These are phyloP conservation scores for Rissa tridactyla DNA, from an alignment of 2,113 vertebrate genomes.

Conservation along the genomic window DNA sequence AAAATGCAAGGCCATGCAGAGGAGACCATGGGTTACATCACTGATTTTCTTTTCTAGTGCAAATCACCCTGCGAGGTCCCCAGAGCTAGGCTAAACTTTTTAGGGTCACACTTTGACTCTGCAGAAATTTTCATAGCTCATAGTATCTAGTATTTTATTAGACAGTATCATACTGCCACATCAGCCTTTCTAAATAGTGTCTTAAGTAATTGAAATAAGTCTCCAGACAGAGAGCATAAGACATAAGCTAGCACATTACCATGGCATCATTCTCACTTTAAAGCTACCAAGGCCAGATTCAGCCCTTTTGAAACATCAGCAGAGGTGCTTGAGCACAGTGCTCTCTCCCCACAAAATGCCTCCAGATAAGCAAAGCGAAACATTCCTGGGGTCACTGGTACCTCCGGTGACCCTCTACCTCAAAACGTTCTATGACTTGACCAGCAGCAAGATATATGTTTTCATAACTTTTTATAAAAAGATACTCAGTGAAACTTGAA, in stretches of 20 bases:
- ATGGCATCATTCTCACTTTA: background rate
- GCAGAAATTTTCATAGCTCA: background rate
- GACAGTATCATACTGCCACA: background rate
- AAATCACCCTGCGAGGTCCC: background rate
- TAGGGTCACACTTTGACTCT: background rate
- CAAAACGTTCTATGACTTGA: background rate
- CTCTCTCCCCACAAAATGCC: background rate
- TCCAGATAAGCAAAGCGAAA: background rate
- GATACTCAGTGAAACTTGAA: background rate
- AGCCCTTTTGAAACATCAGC: background rate
- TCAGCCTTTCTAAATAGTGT: background rate
- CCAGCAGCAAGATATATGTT: background rate
- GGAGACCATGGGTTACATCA: background rate
- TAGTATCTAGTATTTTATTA: background rate
- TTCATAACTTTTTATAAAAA: background rate
- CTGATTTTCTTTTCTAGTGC: background rate
- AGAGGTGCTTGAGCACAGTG: background rate
- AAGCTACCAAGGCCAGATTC: background rate
- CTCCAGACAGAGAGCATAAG: background rate
- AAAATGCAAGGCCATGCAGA: background rate
- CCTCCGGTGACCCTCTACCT: background rate
- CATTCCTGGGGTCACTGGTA: background rate
- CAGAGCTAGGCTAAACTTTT: background rate
- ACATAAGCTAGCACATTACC: background rate
- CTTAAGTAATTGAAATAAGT: background rate